Conservation (phyloP, 2,113 vertebrate genomes). For the Melanostigma gelatinosum region DNA sequence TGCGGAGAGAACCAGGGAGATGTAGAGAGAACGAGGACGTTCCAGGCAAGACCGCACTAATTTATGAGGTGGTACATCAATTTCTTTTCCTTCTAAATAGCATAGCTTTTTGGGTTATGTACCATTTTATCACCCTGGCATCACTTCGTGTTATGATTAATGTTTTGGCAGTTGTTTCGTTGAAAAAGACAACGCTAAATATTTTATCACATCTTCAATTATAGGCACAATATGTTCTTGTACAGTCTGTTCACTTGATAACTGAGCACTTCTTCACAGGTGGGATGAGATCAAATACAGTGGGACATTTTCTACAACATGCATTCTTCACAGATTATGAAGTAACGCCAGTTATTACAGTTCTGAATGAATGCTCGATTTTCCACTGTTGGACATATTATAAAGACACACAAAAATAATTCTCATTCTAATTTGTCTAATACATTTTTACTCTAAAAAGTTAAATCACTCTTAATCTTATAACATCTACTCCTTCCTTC, state of each 20-base stretch:
- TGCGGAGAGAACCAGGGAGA: background rate
- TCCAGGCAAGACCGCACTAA: slow-evolving; percentile 18
- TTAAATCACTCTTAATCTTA: background rate
- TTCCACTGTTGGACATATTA: background rate
- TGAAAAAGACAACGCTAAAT: background rate
- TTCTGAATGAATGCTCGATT: background rate
- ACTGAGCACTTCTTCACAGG: background rate
- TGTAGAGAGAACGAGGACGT: background rate
- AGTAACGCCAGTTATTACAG: background rate
- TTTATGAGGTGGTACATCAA: slow-evolving; percentile 23
- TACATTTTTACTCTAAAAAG: background rate
- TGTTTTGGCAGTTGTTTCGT: background rate
- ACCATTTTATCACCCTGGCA: background rate
- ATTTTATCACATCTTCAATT: slow-evolving; percentile 9
- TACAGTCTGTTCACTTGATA: background rate
- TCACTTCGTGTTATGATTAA: background rate
- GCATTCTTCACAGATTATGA: background rate
- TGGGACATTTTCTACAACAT: background rate
- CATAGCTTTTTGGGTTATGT: slow-evolving; percentile 19
- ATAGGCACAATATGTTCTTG: background rate
- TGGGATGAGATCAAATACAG: background rate
- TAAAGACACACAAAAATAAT: background rate
- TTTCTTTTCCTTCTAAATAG: slow-evolving; percentile 9
- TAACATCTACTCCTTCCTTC: background rate
- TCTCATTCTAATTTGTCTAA: background rate